A percentile compares a stretch with the other conserved stretches of the same genome.
Conservation (phyloP, 1,140 invertebrate species). For the Cotesia vestalis region DNA sequence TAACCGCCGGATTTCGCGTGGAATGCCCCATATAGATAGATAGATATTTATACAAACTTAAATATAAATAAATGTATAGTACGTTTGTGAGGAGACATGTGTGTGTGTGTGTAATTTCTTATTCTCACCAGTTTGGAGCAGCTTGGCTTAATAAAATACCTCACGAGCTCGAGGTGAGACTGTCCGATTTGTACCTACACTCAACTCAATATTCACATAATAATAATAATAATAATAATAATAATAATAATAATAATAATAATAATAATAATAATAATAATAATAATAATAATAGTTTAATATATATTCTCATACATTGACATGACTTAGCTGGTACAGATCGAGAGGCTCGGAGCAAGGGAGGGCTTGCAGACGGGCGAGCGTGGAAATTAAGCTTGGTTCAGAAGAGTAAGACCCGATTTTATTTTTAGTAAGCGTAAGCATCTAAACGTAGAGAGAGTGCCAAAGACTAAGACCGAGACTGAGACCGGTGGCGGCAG, state of each 20-base stretch:
- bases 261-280: no score
- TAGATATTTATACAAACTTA: no score
- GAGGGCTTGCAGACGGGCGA: constrained; percentile 26
- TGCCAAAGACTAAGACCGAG: constrained; percentile 36
- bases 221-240: no score
- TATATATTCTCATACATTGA: no score
- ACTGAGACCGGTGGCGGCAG: constrained; percentile 28
- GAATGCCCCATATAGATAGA: no score
- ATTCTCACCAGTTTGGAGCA: neutral
- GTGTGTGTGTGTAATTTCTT: constrained; percentile 1
- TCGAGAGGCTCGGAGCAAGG: neutral
- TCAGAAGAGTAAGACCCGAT: constrained; percentile 43
- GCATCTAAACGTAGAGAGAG: constrained; percentile 43
- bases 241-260: no score
- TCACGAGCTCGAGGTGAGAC: neutral
- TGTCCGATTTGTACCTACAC: no score
- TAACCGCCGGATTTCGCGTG: no score
- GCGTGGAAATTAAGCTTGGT: constrained; percentile 24
- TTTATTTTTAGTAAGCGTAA: constrained; percentile 57
- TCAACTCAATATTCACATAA: no score
- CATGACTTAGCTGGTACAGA: no score
- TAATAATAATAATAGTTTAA: no score
- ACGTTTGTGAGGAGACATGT: neutral
- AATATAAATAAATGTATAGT: no score
- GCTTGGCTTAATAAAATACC: neutral